Percentiles rank a stretch among this genome's conserved stretches.
phyloP scores from a whole-genome alignment of 2,797 vertebrate genomes.

The Hyperoplus immaculatus region DNA sequence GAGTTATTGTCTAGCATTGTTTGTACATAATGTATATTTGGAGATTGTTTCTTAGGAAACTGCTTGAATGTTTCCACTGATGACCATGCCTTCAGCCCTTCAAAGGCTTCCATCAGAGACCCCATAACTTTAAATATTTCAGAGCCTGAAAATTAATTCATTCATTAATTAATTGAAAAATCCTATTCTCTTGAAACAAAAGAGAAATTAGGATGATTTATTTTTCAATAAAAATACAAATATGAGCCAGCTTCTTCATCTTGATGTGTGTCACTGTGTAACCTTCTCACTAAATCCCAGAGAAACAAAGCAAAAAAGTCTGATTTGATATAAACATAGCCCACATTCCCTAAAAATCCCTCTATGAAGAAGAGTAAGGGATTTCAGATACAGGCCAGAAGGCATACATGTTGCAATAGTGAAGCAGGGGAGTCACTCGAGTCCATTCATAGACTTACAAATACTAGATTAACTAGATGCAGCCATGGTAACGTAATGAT shows the following conservation, averaged over 20 bases:
- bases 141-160: too few species aligned
- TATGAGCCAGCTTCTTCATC: not conserved
- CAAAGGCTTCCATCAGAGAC: slow-evolving; percentile 80
- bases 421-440: slow-evolving; percentile 58
- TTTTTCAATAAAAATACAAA: too few species aligned
- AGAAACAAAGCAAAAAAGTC: slow-evolving; percentile 2
- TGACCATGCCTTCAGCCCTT: slow-evolving; percentile 71
- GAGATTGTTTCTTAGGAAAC: slow-evolving; percentile 3
- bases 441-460: slow-evolving; percentile 78
- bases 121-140: slow-evolving; percentile 66
- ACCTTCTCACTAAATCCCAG: not conserved
- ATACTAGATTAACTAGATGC: slow-evolving; percentile 73
- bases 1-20: not conserved
- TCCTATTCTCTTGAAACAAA: slow-evolving; percentile 4
- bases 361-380: not conserved
- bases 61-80: slow-evolving; percentile 38
- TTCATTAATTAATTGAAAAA: not conserved
- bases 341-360: not conserved
- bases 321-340: slow-evolving; percentile 6
- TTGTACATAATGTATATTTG: slow-evolving; percentile 5
- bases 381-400: slow-evolving; percentile 32
- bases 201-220: too few species aligned
- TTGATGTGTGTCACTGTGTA: slow-evolving; percentile 1
- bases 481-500: slow-evolving; percentile 80
- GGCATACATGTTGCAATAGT: slow-evolving; percentile 49